phyloP scores from a whole-genome alignment of 2,888 invertebrate species.

The Ypsolopha scabrella region DNA sequence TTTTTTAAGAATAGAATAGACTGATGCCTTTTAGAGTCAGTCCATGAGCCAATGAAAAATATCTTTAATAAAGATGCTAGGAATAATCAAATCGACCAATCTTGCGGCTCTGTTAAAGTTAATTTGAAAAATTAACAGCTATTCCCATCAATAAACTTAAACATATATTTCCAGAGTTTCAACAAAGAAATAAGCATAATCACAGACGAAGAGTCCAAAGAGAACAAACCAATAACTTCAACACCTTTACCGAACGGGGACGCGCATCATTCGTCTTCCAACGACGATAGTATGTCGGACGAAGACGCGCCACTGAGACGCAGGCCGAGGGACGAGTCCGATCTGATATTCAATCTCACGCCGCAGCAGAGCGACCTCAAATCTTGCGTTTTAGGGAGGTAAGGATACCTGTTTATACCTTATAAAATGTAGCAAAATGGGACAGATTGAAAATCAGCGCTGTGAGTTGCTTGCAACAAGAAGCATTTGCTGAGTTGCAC shows the following conservation, averaged over 20 bases:
- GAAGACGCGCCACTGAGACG: constrained; percentile 49
- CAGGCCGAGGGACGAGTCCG: constrained; percentile 21
- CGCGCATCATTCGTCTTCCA: constrained; percentile 29
- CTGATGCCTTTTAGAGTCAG: no score
- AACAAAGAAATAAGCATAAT: constrained; percentile 46
- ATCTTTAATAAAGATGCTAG: no score
- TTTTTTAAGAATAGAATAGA: no score
- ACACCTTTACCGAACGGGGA: constrained; percentile 51
- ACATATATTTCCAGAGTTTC: constrained; percentile 18
- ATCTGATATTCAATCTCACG: constrained; percentile 29
- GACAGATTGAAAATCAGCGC: no score
- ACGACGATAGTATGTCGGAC: constrained; percentile 25
- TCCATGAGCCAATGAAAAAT: no score
- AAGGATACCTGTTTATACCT: no score
- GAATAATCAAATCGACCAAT: no score
- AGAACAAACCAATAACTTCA: constrained; percentile 63
- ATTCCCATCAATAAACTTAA: neutral
- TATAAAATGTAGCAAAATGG: no score
- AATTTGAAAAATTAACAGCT: no score
- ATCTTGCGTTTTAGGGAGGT: constrained; percentile 37
- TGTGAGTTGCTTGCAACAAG: no score
- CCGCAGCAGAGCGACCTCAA: constrained; percentile 18
- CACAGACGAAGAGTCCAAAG: constrained; percentile 63
- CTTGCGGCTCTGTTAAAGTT: no score
- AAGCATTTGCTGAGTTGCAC: no score